Evolutionary conservation across 2,113 vertebrate species (phyloP), one percentile per base, ranked within the genome.

Genomic region (Cettia cetti): DNA sequence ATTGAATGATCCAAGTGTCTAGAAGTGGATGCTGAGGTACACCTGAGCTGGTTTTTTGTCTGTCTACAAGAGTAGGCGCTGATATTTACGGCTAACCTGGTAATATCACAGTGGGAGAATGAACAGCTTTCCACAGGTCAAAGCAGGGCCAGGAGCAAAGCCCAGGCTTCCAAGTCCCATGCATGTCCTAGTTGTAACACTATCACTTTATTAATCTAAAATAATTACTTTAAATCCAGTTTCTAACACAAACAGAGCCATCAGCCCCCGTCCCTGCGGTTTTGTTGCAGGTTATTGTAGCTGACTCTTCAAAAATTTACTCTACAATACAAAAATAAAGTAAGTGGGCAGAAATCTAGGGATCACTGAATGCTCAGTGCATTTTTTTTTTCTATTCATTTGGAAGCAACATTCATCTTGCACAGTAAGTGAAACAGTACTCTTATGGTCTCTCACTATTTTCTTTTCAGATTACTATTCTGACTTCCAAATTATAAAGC

Each of bases 401-500:
- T 93, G 76, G 81, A 95, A 90, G 90, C 12, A 82, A 31, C 20
- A 37, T 50, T 60, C 0, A 11, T 88, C 57, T 91, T 84, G 52
- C 40, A 61, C 49, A 17, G 37, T 85, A 94, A 86, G 49, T 79
- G 92, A 92, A 95, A 86, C 75, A 61, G 57, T 83, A 86, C 19
- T 92, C 53, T 71, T 59, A 40, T 10, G 39, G 15, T 17, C 8
- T 45, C 24, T 92, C 61, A 75, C 26, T 44, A 54, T 86, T 94
- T 92, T 44, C 57, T 86, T 94, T 92, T 92, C 61, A 92, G 56
- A 35, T 83, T 90, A 60, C 16, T 81, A n/a, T 86, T 96, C 60
- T 86, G 76, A 57, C 39, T 95, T 84, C n/a, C 40, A 91, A 94
- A 87, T 84, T 82, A 90, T 92, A 94, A 77, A 93, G 31, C 5